Conservation (phyloP, 2,113 vertebrate genomes). For the Ursus arctos region DNA sequence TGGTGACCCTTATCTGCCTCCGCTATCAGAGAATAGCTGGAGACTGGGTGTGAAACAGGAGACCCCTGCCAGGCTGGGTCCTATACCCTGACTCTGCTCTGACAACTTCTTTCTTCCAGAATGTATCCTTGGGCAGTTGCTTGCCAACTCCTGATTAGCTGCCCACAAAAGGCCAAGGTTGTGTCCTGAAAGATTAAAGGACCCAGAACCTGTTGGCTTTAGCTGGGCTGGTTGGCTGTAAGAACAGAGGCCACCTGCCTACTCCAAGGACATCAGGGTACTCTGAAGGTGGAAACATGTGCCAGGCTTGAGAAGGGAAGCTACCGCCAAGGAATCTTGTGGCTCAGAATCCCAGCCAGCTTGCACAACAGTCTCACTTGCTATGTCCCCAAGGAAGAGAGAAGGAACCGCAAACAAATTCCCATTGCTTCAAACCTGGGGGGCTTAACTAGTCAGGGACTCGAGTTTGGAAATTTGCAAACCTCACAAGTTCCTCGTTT, state of each 20-base stretch:
- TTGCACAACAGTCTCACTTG: neutral
- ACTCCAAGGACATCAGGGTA: neutral
- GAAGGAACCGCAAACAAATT: neutral
- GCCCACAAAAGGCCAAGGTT: neutral
- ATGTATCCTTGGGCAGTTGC: neutral
- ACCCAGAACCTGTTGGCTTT: neutral
- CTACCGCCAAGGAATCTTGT: neutral
- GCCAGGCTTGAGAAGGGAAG: neutral
- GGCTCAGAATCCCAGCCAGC: neutral
- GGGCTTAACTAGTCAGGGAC: neutral
- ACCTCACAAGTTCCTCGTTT: neutral
- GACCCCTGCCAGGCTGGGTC: neutral
- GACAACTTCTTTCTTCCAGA: neutral
- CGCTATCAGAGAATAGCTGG: neutral
- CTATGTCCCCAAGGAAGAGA: neutral
- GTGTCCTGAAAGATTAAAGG: neutral
- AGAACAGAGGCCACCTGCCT: slow-evolving; percentile 10
- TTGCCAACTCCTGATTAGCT: neutral
- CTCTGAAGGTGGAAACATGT: neutral
- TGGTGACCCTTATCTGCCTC: neutral
- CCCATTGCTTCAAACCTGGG: neutral
- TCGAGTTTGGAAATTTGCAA: neutral
- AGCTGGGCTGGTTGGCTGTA: neutral
- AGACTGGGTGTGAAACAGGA: neutral
- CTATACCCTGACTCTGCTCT: neutral